Evolutionary conservation across 2,113 vertebrate genomes (phyloP), one percentile per base, ranked within the genome.

Genomic region (Otolemur garnettii): DNA sequence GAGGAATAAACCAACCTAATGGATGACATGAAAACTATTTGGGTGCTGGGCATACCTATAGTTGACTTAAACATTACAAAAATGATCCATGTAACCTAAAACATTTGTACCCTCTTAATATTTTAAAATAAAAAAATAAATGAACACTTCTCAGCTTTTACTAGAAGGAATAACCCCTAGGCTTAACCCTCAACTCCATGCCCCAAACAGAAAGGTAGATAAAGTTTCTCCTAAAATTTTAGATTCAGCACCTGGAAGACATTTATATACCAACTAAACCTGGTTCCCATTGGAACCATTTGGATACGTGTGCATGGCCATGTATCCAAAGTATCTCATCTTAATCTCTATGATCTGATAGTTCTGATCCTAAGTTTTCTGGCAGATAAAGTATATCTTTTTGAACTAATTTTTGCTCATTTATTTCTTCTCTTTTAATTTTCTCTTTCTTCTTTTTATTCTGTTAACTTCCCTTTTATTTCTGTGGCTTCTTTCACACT

Each of bases 291-390:
- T 45, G 5, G 50, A 64, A 5, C 24, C 8, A 14, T 62, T 38
- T 38, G 38, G 38, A 38, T 38, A 38, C 38, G 38, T 55, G 35
- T 26, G 13, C 24, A 33, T 14, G 8, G 24, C 2, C 33, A 4
- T 38, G 45, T 7, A 69, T 7, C 4, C 33, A 24, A 57, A 93
- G 4, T 38, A 57, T 55, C 62, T 89, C 57, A 55, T 91, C 33
- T 50, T 89, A 93, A 88, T 4, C 59, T 26, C 60, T 72, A 8
- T 15, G 55, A 42, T 81, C 77, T n/a, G 50, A 45, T 7, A 53
- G 0, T 96, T 90, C 71, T 83, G 93, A 74, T 83, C 30, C 55
- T 94, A 74, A 66, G 10, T n/a, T 72, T 85, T 81, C 12, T 50
- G 45, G 86, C 59, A 78, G 92, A 83, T 64, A 87, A 72, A 95